Base-by-base conservation (phyloP, 2,113 vertebrate genomes). In the Perca fluviatilis region DNA sequence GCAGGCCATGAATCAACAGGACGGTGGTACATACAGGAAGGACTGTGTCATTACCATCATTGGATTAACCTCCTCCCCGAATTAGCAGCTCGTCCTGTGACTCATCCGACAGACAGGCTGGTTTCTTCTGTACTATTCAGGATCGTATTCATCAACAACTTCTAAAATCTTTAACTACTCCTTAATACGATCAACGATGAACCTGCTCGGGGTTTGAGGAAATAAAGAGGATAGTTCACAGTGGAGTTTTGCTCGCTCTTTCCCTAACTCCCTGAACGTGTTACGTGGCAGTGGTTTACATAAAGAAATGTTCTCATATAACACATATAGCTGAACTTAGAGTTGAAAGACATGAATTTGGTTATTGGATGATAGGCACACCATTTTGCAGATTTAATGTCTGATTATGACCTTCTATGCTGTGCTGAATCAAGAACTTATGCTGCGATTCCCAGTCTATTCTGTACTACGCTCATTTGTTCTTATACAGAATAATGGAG, bases 1-100 rank as follows among this genome's bases (percentile, higher is more conserved):
- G n/a, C 40, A 50, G 50, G 43, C 14, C 43, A 54, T 90, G 90
- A 91, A 77, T 91, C 77, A 86, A 27, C 74, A 23, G 49, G 77
- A 72, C 16, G 9, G 21, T 21, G 54, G 66, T 68, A 19, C 3
- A 4, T 23, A 77, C 72, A 83, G 79, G 85, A 84, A 86, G 77
- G 16, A 58, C 61, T 84, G 82, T 87, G 80, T 89, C 84, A 88
- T 84, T 68, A 30, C 71, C 23, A 25, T 67, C 66, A 72, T 46
- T n/a, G 79, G 76, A 90, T 91, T 77, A 83, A 56, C 61, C 36
- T 73, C 57, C 33, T 65, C 21, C 25, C 18, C 15, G 27, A 85
- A 81, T 75, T 64, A 76, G 66, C 46, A 1, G 66, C 78, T 71
- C 54, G 82, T 33, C 64, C 74, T 57, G 76, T 90, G 81, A 90